Base-by-base conservation (phyloP, 2,888 invertebrate genomes). In the Isoperla grammatica region DNA sequence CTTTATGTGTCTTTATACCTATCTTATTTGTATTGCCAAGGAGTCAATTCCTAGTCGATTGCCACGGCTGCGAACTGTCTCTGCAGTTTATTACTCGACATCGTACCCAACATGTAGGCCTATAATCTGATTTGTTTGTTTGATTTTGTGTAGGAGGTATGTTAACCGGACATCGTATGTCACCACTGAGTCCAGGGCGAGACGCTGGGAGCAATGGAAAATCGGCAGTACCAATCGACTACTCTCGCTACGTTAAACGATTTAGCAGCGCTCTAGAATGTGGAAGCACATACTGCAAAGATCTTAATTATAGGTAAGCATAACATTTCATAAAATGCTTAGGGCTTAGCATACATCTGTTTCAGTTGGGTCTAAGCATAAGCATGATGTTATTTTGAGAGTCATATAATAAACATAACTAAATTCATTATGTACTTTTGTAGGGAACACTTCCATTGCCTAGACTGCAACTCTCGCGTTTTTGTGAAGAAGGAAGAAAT, bases 401-500 rank as follows among this genome's bases (percentile, higher is more conserved):
- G n/a, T n/a, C n/a, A n/a, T n/a, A n/a, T n/a, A n/a, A n/a, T n/a
- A n/a, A n/a, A n/a, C n/a, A n/a, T n/a, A n/a, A n/a, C n/a, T n/a
- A n/a, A n/a, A n/a, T n/a, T n/a, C n/a, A n/a, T n/a, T n/a, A n/a
- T 60, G 57, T 56, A 58, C 59, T 57, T 55, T 69, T 70, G 74
- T 69, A 78, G 95, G 68, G 97, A 97, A 73, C 97, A 97, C 74
- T 97, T 95, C 76, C 97, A 97, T 74, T 95, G 94, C 71, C 73
- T 87, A 63, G 87, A 87, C 76, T 92, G 91, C 75, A 83, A 82
- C 71, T 79, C 80, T 42, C 75, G 92, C 69, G 93, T 96, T n/a
- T 92, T 98, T 72, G 88, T 94, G 70, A 96, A 97, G 77, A 96
- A 97, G 73, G 98, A 98, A 74, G 97, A 98, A 74, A 97, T 98